Evolutionary conservation across 2,797 vertebrate species (phyloP).

Genomic region (Siniperca scherzeri): DNA sequence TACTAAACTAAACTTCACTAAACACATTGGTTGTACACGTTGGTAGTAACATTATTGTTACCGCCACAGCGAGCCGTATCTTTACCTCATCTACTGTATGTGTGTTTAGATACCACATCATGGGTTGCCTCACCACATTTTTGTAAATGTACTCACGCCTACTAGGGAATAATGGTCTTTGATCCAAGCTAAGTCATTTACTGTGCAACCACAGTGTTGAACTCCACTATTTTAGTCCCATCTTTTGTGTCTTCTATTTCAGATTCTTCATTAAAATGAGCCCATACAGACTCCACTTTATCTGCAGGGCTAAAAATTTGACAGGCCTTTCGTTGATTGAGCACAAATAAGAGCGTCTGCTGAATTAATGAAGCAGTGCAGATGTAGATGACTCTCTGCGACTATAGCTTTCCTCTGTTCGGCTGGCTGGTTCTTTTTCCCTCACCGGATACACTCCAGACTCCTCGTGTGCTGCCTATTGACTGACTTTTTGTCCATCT

Average conservation of each 20-base stretch:
- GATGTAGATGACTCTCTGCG: constrained; percentile 73
- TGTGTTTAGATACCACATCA: constrained; percentile 31
- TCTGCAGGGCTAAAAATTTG: constrained; percentile 53
- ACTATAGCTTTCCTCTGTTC: constrained; percentile 72
- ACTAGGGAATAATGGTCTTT: constrained; percentile 20
- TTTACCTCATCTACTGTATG: constrained; percentile 19
- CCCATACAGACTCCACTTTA: constrained; percentile 53
- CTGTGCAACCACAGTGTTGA: constrained; percentile 7
- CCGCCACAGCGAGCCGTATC: constrained; percentile 3
- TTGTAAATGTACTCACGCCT: constrained; percentile 11
- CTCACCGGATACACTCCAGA: constrained; percentile 82
- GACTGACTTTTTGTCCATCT: constrained; percentile 81
- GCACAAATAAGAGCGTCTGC: constrained; percentile 64
- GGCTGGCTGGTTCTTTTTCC: constrained; percentile 74
- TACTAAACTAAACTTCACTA: not conserved
- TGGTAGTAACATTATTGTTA: constrained; percentile 7
- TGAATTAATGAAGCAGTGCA: constrained; percentile 81
- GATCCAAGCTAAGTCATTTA: constrained; percentile 29
- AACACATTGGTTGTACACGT: not conserved
- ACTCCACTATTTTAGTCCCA: constrained; percentile 22
- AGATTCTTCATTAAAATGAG: constrained; percentile 33
- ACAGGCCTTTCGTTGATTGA: constrained; percentile 68
- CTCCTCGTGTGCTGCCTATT: constrained; percentile 82
- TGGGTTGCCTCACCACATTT: constrained; percentile 30
- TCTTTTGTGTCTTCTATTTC: constrained; percentile 30